phyloP scores from a whole-genome alignment of 2,888 invertebrate genomes.

The Imbricaverruca yamaguchii region DNA sequence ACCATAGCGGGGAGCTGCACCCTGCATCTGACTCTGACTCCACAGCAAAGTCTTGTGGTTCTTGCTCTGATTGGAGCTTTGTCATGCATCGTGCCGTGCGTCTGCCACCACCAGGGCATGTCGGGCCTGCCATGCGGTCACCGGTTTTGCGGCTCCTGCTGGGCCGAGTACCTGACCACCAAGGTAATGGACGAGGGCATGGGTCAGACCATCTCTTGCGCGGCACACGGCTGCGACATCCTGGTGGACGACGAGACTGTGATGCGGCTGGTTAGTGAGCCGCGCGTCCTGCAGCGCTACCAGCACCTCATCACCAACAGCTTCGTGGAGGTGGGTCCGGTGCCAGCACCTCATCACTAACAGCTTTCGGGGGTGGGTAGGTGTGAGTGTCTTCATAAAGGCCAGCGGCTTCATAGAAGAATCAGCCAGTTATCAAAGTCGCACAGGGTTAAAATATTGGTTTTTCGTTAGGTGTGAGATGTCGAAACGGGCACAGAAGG shows the following conservation, averaged over 20 bases:
- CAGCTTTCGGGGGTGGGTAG: too few relatives aligned
- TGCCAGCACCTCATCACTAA: neutral
- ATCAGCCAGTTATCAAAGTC: too few relatives aligned
- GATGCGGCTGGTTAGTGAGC: slow-evolving; percentile 79
- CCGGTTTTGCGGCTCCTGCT: slow-evolving; percentile 88
- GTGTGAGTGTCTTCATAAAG: too few relatives aligned
- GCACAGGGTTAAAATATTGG: too few relatives aligned
- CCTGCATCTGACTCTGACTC: too few relatives aligned
- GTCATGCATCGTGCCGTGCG: too few relatives aligned
- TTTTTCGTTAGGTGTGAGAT: too few relatives aligned
- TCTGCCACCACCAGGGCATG: slow-evolving; percentile 60
- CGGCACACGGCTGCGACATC: slow-evolving; percentile 94
- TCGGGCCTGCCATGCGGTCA: slow-evolving; percentile 95
- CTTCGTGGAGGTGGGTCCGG: slow-evolving; percentile 75
- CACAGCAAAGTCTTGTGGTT: too few relatives aligned
- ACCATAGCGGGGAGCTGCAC: too few relatives aligned
- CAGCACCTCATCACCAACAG: slow-evolving; percentile 97
- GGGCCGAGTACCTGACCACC: slow-evolving; percentile 94
- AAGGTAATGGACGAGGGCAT: slow-evolving; percentile 98
- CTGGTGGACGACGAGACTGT: slow-evolving; percentile 95
- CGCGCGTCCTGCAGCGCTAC: slow-evolving; percentile 83
- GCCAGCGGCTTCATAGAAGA: too few relatives aligned
- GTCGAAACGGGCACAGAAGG: too few relatives aligned
- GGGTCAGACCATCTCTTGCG: slow-evolving; percentile 43
- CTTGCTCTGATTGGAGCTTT: too few relatives aligned